Evolutionary conservation across 2,888 invertebrate genomes (phyloP).

Genomic region (Cremastinae sp.): DNA sequence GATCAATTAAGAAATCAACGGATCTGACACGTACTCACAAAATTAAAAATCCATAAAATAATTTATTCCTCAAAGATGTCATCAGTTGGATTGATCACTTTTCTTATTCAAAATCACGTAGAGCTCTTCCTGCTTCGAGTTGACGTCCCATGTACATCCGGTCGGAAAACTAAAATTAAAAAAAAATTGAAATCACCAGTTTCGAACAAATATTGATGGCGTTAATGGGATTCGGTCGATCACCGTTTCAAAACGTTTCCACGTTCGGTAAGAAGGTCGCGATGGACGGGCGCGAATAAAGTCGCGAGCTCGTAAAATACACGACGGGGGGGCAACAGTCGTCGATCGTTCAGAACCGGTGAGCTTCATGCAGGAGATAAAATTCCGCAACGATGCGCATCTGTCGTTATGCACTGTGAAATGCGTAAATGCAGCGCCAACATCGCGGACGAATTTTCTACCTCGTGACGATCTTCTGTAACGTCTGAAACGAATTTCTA

Average conservation of each 20-base stretch:
- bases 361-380: constrained; percentile 55
- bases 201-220: constrained; percentile 18
- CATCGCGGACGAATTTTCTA: constrained; percentile 24
- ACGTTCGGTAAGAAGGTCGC: constrained; percentile 57
- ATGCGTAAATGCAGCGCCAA: constrained; percentile 72
- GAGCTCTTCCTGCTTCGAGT: neutral
- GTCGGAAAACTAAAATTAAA: neutral
- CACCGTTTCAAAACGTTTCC: constrained; percentile 42
- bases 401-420: constrained; percentile 77
- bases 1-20: too few species aligned
- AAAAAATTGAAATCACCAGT: neutral
- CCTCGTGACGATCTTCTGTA: constrained; percentile 60
- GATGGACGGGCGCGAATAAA: constrained; percentile 40
- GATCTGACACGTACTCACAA: too few species aligned
- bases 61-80: too few species aligned
- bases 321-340: constrained; percentile 70
- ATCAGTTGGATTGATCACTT: neutral
- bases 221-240: constrained; percentile 27
- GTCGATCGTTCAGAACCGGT: constrained; percentile 64
- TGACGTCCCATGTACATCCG: neutral
- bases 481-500: constrained; percentile 66
- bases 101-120: neutral
- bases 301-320: constrained; percentile 63
- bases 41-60: too few species aligned
- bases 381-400: constrained; percentile 62